phyloP scores from a whole-genome alignment of 2,113 vertebrate species.

The Melanostigma gelatinosum region DNA sequence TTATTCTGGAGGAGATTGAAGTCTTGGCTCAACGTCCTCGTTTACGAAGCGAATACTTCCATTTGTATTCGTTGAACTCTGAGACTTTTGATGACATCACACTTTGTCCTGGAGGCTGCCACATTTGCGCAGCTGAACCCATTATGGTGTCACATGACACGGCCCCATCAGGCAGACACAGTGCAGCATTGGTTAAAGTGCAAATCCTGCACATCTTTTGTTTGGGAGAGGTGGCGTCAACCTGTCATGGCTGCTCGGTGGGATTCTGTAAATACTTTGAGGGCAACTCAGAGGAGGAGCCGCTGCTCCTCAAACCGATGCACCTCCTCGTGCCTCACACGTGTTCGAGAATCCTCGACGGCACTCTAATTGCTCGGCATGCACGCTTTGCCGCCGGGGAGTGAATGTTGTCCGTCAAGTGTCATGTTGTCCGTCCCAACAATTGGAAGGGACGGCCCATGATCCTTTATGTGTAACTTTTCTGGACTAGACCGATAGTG shows the following conservation, averaged over 20 bases:
- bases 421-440: constrained; percentile 22
- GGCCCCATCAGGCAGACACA: not conserved
- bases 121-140: not conserved
- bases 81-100: not conserved
- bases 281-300: not conserved
- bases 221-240: not conserved
- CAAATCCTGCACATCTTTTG: not conserved
- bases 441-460: no score
- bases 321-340: constrained; percentile 54
- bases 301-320: constrained; percentile 4
- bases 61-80: not conserved
- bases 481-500: no score
- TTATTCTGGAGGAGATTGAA: not conserved
- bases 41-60: not conserved
- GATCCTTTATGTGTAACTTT: no score
- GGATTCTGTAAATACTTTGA: constrained; percentile 4
- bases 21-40: not conserved
- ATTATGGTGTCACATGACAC: not conserved
- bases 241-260: not conserved
- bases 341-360: constrained; percentile 50
- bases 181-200: not conserved
- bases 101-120: not conserved
- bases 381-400: not conserved
- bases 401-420: constrained; percentile 28
- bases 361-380: constrained; percentile 51